Conservation (phyloP, 2,888 invertebrate species). For the Brachyopa scutellaris region DNA sequence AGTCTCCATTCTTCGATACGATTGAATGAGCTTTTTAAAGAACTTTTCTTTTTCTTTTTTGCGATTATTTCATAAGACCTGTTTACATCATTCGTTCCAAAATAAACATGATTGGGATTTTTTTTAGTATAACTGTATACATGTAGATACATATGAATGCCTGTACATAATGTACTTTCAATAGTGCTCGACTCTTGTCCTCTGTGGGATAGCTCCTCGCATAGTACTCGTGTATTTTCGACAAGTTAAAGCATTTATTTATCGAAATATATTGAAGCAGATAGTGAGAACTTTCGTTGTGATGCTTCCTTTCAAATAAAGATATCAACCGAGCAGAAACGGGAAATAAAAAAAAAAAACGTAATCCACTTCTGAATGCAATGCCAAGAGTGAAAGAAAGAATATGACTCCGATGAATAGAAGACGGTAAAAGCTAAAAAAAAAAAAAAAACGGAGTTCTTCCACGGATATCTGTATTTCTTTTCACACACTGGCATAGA, state of each 20-base stretch:
- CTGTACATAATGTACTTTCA: neutral
- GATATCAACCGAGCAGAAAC: constrained; percentile 48
- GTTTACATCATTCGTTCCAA: constrained; percentile 64
- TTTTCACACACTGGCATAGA: constrained; percentile 32
- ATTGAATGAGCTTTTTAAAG: constrained; percentile 45
- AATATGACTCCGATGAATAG: constrained; percentile 52
- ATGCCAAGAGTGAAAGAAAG: constrained; percentile 59
- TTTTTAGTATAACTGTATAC: constrained; percentile 25
- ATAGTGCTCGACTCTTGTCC: neutral
- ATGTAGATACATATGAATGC: constrained; percentile 36
- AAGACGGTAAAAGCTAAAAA: constrained; percentile 20
- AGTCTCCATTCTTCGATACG: constrained; percentile 13
- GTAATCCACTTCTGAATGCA: constrained; percentile 53
- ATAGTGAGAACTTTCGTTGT: constrained; percentile 28
- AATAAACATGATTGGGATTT: constrained; percentile 60
- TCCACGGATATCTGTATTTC: constrained; percentile 25
- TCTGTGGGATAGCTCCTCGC: neutral
- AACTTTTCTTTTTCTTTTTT: constrained; percentile 13
- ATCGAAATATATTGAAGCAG: constrained; percentile 54
- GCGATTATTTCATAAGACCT: too few species aligned
- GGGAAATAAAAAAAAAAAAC: neutral
- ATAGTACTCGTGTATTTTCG: constrained; percentile 29
- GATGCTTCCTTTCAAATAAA: constrained; percentile 62
- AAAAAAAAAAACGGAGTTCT: neutral
- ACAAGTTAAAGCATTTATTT: constrained; percentile 58